Base-by-base conservation (phyloP, 1,140 invertebrate species). In the Tribolium madens region DNA sequence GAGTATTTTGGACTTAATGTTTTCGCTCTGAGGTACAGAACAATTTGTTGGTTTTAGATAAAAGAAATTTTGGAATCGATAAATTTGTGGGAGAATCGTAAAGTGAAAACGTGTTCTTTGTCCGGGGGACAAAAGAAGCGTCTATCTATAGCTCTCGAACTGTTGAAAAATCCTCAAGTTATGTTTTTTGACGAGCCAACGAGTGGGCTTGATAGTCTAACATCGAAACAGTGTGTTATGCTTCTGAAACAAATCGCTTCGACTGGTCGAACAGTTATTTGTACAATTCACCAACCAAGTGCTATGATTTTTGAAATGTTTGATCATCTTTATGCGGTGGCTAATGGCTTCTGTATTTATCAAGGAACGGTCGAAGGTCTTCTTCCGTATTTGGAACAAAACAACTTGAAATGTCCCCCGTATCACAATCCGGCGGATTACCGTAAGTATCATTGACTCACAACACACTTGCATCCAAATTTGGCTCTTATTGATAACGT, bases 151-250 rank as follows among this genome's bases (percentile, higher is more conserved):
- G 96, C 95, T n/a, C 87, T 96, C 36, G 93, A 95, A 85, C 84
- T 95, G 75, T 88, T 97, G 60, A 95, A 93, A 83, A 96, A 97
- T 86, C 96, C 96, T 4, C 94, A 95, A 2, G 89, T 97, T 5
- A 92, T 98, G 88, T 96, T 97, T 87, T 92, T 98, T 81, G 96
- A 98, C 85, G 96, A 98, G 85, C 96, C 96, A 47, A 98, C 96
- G 3, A 97, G 95, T 81, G 96, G 96, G 21, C 86, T 97, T 75
- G 96, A 97, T 86, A 96, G 94, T 81, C 91, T 93, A 3, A 91
- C 94, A 1, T 95, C 94, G 76, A 92, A 93, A 73, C 95, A 96
- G 78, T 95, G 95, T 77, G 89, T 97, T 21, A 85, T 88, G 3
- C 84, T 95, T 21, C 85, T 96, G 26, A 93, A 95, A 85, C 90